phyloP scores from a whole-genome alignment of 2,113 vertebrate species.

The Notarius lentiginosus region DNA sequence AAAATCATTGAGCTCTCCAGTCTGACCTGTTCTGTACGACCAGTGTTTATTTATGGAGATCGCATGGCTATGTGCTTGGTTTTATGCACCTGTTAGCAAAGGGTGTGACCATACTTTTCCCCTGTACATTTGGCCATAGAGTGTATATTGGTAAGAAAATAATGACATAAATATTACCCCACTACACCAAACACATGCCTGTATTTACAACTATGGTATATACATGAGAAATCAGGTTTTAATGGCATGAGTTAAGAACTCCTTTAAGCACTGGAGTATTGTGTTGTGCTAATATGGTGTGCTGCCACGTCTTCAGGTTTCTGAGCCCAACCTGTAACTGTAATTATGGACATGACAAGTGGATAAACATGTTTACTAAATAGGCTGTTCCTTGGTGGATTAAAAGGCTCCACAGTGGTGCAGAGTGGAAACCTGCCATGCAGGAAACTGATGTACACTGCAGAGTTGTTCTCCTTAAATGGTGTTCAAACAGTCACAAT shows the following conservation, averaged over 20 bases:
- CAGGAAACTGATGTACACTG: neutral
- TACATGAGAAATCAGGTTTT: neutral
- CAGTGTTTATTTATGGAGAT: neutral
- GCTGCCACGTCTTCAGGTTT: neutral
- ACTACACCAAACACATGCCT: neutral
- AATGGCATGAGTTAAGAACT: neutral
- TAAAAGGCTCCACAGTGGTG: constrained; percentile 20
- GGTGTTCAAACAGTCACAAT: neutral
- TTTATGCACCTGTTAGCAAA: neutral
- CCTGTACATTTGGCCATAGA: neutral
- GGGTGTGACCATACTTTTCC: neutral
- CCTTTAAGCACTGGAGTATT: neutral
- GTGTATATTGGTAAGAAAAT: neutral
- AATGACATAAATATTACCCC: neutral
- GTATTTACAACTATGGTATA: neutral
- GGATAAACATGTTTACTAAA: constrained; percentile 49
- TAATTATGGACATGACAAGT: constrained; percentile 44
- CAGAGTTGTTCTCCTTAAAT: constrained; percentile 9
- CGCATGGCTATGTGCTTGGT: neutral
- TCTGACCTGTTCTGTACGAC: neutral
- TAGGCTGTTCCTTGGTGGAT: constrained; percentile 31
- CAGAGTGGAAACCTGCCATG: constrained; percentile 17
- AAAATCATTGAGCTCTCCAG: neutral
- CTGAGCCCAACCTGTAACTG: constrained; percentile 31
- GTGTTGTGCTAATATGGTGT: constrained; percentile 21